phyloP scores from a whole-genome alignment of 2,113 vertebrate species.

The Ammodytes dubius region DNA sequence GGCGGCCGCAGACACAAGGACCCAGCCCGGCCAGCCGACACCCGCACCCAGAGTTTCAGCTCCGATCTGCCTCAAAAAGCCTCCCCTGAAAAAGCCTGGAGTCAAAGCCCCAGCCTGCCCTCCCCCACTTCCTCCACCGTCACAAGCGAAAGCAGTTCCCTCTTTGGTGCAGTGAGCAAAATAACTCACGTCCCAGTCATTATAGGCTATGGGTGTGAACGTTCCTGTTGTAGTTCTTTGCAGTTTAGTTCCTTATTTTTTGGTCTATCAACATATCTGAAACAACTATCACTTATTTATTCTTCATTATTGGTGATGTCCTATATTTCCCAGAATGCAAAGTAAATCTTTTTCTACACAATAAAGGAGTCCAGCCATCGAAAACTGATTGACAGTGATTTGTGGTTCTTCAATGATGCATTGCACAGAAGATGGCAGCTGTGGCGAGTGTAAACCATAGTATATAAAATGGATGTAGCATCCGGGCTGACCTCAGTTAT shows the following conservation, averaged over 20 bases:
- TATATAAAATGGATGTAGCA: no score
- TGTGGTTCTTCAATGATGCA: background rate
- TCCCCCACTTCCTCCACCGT: constrained; percentile 83
- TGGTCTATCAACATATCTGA: background rate
- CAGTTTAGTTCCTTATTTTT: background rate
- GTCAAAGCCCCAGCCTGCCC: constrained; percentile 79
- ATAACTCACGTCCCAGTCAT: background rate
- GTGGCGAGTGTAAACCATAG: no score
- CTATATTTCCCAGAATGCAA: constrained; percentile 16
- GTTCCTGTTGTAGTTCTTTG: background rate
- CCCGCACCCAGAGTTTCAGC: constrained; percentile 23
- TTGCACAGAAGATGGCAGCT: background rate
- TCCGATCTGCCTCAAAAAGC: constrained; percentile 52
- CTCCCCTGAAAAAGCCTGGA: constrained; percentile 60
- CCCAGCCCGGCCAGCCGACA: background rate
- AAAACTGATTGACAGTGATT: background rate
- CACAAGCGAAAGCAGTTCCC: constrained; percentile 69
- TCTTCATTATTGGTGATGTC: constrained; percentile 6
- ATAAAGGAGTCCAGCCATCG: constrained; percentile 24
- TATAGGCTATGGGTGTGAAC: background rate
- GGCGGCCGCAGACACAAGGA: background rate
- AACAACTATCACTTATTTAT: constrained; percentile 62
- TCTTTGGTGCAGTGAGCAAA: constrained; percentile 61
- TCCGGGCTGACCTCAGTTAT: no score
- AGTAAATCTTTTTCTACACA: background rate